A percentile compares a stretch with the other conserved stretches of the same genome.
Conservation (phyloP, 2,888 invertebrate species). For the Belgica antarctica region DNA sequence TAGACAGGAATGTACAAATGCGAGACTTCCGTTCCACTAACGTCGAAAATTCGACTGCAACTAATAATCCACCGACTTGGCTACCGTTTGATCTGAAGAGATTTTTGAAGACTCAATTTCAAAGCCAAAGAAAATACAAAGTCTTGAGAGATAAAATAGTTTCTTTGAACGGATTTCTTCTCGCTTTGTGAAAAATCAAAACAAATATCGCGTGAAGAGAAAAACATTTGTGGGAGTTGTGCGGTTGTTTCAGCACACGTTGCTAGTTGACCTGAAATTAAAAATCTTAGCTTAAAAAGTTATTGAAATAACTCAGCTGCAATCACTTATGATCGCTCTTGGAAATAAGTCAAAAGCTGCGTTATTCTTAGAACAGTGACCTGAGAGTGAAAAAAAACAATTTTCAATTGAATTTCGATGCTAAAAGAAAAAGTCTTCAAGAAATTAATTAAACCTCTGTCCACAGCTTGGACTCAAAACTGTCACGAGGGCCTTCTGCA, state of each 20-base stretch:
- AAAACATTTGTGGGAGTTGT: no score
- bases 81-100: conserved; percentile 8
- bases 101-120: not conserved
- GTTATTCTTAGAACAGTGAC: conserved; percentile 7
- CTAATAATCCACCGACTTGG: not conserved
- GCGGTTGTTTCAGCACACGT: no score
- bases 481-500: not conserved
- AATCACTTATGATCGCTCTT: not conserved
- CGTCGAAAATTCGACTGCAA: not conserved
- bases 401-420: not conserved
- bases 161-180: not conserved
- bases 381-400: not conserved
- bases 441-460: conserved; percentile 17
- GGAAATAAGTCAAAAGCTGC: not conserved
- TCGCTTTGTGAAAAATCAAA: conserved; percentile 9
- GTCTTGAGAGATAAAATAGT: not conserved
- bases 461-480: not conserved
- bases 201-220: not conserved
- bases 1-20: not conserved
- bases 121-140: conserved; percentile 27
- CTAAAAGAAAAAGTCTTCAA: not conserved
- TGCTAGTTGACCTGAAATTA: no score
- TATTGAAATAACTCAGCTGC: no score
- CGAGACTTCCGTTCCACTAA: conserved; percentile 2
- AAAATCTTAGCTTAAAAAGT: no score